Percentiles rank a stretch among this genome's conserved stretches.
phyloP scores from a whole-genome alignment of 2,888 invertebrate species.

The Reticulitermes lucifugus region DNA sequence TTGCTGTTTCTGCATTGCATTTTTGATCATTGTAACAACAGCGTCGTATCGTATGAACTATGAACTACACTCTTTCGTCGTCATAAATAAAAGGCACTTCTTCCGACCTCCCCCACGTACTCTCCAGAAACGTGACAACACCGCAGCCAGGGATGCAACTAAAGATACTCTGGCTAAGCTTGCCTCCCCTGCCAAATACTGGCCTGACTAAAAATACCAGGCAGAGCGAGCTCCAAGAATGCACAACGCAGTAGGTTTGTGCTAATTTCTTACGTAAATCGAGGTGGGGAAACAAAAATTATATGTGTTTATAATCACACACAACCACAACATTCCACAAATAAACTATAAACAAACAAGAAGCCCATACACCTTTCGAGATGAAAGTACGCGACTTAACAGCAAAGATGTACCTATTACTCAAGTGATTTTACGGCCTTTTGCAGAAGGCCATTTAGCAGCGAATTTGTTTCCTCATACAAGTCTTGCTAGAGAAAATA shows the following conservation, averaged over 20 bases:
- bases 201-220: conserved; percentile 76
- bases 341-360: background rate
- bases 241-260: conserved; percentile 51
- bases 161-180: conserved; percentile 56
- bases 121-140: conserved; percentile 56
- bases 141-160: conserved; percentile 59
- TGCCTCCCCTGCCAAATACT: conserved; percentile 72
- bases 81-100: background rate
- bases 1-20: background rate
- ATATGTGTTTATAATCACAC: background rate
- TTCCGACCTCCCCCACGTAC: conserved; percentile 52
- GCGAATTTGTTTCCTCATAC: too few relatives aligned
- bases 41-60: background rate
- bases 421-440: background rate
- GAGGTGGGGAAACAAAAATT: background rate
- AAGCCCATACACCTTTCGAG: background rate
- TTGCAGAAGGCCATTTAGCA: background rate
- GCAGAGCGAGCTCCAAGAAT: conserved; percentile 48
- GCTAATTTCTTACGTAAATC: conserved; percentile 36
- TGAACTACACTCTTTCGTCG: background rate
- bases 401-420: background rate
- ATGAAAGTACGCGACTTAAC: background rate
- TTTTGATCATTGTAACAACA: background rate
- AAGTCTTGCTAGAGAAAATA: too few relatives aligned
- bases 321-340: background rate